Conservation (phyloP, 2,797 vertebrate species). For the Siniperca scherzeri region DNA sequence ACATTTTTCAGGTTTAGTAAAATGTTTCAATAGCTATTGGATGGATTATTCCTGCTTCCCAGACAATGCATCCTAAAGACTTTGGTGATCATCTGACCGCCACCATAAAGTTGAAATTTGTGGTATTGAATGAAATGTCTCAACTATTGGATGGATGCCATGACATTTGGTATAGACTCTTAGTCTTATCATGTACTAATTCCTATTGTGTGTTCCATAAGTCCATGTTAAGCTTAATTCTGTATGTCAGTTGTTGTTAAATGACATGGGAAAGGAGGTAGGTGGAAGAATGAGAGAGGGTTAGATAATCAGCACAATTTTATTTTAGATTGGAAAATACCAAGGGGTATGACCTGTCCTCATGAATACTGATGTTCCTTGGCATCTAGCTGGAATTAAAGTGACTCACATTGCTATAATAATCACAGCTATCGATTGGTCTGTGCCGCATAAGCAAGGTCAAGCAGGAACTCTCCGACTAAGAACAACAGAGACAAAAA, state of each 20-base stretch:
- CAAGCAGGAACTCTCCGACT: slow-evolving; percentile 54
- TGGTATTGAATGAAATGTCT: not conserved
- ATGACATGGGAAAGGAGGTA: slow-evolving; percentile 16
- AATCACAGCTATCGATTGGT: slow-evolving; percentile 75
- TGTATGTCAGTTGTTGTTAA: not conserved
- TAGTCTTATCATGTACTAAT: not conserved
- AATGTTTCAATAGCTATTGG: too few species aligned
- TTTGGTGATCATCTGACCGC: not conserved
- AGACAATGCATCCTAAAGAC: not conserved
- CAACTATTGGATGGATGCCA: not conserved
- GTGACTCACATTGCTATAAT: slow-evolving; percentile 73
- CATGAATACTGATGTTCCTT: slow-evolving; percentile 65
- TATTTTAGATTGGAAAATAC: slow-evolving; percentile 53
- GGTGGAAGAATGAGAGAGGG: not conserved
- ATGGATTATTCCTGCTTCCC: too few species aligned
- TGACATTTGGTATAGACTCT: not conserved
- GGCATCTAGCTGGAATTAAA: slow-evolving; percentile 69
- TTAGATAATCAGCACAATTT: slow-evolving; percentile 44
- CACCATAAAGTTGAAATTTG: not conserved
- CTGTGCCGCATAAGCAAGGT: slow-evolving; percentile 64
- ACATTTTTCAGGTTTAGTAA: not conserved
- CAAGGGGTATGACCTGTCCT: slow-evolving; percentile 50
- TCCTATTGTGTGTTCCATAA: not conserved
- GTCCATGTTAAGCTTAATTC: not conserved
- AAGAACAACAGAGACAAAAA: slow-evolving; percentile 57